These are phyloP conservation scores for Tricholauxania praeusta DNA, from an alignment of 2,888 invertebrate species.

Conservation along the genomic window DNA sequence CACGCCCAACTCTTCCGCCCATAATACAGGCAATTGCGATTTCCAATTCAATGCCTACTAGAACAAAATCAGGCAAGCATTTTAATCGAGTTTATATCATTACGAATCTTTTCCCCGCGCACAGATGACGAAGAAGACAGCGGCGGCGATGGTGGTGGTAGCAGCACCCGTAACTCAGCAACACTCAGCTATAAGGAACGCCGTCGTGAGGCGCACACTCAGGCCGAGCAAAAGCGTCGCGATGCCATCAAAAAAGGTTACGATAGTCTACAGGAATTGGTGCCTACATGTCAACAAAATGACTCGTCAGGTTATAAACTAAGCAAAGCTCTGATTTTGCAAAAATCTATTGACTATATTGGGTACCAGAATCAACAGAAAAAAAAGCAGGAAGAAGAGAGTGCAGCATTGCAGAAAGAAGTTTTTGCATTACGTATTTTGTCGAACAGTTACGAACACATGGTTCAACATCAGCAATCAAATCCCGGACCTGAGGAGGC, in stretches of 20 bases:
- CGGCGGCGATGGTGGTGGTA: conserved; percentile 70
- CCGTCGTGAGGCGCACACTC: conserved; percentile 92
- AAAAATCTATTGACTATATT: conserved; percentile 94
- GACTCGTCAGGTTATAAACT: conserved; percentile 94
- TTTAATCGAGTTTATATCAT: conserved; percentile 28
- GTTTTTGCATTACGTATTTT: conserved; percentile 93
- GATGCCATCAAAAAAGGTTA: conserved; percentile 98
- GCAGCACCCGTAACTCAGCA: conserved; percentile 54
- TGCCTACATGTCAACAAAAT: conserved; percentile 93
- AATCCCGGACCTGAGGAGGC: conserved; percentile 90
- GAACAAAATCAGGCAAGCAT: conserved; percentile 31
- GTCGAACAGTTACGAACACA: conserved; percentile 96
- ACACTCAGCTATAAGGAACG: conserved; percentile 91
- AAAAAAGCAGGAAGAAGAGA: conserved; percentile 94
- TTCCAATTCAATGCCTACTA: conserved; percentile 23
- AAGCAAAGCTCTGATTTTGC: conserved; percentile 93
- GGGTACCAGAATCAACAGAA: conserved; percentile 93
- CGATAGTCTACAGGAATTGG: conserved; percentile 91
- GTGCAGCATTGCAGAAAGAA: conserved; percentile 89
- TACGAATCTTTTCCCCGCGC: conserved; percentile 33
- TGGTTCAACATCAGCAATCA: conserved; percentile 94
- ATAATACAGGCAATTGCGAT: conserved; percentile 76
- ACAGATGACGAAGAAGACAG: conserved; percentile 75
- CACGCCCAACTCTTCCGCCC: conserved; percentile 83
- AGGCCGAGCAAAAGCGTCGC: conserved; percentile 95